Percentiles rank a stretch among this genome's conserved stretches.
phyloP scores from a whole-genome alignment of 2,888 invertebrate genomes.

The Drosophila paucipuncta region DNA sequence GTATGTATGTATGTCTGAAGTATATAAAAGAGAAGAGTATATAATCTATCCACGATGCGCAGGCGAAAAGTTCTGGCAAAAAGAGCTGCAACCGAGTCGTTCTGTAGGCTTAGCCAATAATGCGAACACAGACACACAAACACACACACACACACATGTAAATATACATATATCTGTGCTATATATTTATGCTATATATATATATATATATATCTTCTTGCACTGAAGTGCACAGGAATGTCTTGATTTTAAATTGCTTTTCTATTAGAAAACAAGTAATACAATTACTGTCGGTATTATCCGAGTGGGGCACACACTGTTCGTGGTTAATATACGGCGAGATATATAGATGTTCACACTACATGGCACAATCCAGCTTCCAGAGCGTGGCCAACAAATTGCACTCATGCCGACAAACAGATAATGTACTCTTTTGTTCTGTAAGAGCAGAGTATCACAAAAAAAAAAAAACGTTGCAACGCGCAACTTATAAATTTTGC shows the following conservation, averaged over 20 bases:
- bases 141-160: not conserved
- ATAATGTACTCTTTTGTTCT: not conserved
- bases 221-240: not conserved
- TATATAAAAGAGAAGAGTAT: not conserved
- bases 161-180: not conserved
- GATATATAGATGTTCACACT: not conserved
- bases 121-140: not conserved
- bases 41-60: not conserved
- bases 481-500: constrained; percentile 64
- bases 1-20: not conserved
- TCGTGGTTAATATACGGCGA: not conserved
- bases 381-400: not conserved
- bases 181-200: not conserved
- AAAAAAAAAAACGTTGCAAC: constrained; percentile 41
- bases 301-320: not conserved
- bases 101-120: constrained; percentile 8
- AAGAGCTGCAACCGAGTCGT: constrained; percentile 3
- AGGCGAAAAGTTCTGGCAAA: not conserved
- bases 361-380: not conserved
- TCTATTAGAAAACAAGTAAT: constrained; percentile 7
- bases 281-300: not conserved
- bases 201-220: not conserved
- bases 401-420: not conserved
- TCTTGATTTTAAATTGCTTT: constrained; percentile 18
- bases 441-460: constrained; percentile 1